Conservation (phyloP, 2,113 vertebrate species). For the Orycteropus afer region DNA sequence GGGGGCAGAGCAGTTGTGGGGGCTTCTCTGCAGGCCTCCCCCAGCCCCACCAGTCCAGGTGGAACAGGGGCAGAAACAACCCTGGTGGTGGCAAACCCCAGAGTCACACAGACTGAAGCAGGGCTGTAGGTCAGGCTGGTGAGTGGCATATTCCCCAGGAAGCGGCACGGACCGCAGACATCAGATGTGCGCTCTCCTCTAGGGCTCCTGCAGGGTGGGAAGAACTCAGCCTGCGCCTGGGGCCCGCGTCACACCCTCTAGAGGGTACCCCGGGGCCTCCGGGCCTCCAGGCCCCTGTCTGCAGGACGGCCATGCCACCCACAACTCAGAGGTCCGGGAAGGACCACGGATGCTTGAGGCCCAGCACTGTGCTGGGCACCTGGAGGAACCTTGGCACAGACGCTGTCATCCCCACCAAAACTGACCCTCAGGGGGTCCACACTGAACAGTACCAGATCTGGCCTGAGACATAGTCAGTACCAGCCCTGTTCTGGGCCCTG, state of each 20-base stretch:
- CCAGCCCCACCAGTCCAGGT: background rate
- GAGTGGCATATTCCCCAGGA: too few species aligned
- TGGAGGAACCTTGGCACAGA: background rate
- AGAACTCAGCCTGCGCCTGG: background rate
- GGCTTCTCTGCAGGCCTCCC: too few species aligned
- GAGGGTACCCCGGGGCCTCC: background rate
- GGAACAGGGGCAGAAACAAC: background rate
- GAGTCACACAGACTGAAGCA: too few species aligned
- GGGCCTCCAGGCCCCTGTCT: accelerated
- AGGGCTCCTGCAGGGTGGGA: background rate
- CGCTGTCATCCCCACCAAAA: background rate
- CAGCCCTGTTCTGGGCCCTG: background rate
- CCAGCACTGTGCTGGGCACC: background rate
- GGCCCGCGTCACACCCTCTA: background rate
- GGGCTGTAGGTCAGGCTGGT: too few species aligned
- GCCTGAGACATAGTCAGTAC: background rate
- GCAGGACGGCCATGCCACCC: accelerated
- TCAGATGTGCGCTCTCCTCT: background rate
- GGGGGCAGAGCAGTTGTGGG: background rate
- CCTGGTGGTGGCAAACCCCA: background rate
- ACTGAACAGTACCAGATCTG: background rate
- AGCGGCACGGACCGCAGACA: background rate
- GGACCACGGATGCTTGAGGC: accelerated
- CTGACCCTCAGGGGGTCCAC: background rate
- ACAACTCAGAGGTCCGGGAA: background rate